phyloP scores from a whole-genome alignment of 2,888 invertebrate genomes.

The Eupithecia subfuscata region DNA sequence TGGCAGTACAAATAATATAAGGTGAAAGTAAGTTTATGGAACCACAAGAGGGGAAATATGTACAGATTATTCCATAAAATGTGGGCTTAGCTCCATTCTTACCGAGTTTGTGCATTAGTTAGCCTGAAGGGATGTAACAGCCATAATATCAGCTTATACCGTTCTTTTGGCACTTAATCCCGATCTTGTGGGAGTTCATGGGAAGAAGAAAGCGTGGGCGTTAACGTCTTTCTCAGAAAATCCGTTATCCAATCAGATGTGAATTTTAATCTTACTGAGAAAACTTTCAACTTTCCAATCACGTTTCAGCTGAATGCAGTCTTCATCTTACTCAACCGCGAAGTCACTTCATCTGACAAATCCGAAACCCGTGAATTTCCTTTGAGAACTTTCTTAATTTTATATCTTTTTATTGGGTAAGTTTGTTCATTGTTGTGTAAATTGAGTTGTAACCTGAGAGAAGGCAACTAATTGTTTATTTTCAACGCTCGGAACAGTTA shows the following conservation, averaged over 20 bases:
- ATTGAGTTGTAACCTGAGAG: slow-evolving; percentile 34
- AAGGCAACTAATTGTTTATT: slow-evolving; percentile 36
- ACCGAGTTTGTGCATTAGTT: slow-evolving; percentile 31
- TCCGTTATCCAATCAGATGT: slow-evolving; percentile 50
- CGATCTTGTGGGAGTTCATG: slow-evolving; percentile 56
- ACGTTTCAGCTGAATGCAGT: slow-evolving; percentile 25
- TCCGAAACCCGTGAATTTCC: slow-evolving; percentile 1
- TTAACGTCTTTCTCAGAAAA: slow-evolving; percentile 51
- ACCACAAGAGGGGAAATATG: slow-evolving; percentile 25
- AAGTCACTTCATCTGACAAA: slow-evolving; percentile 7
- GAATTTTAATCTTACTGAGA: slow-evolving; percentile 45
- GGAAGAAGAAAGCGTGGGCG: slow-evolving; percentile 54
- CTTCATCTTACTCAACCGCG: slow-evolving; percentile 6
- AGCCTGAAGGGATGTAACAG: slow-evolving; percentile 28
- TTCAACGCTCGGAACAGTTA: slow-evolving; percentile 27
- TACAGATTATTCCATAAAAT: slow-evolving; percentile 35
- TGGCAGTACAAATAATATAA: not conserved
- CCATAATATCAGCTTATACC: slow-evolving; percentile 36
- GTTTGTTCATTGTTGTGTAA: slow-evolving; percentile 11
- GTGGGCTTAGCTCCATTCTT: slow-evolving; percentile 31
- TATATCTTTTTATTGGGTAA: not conserved
- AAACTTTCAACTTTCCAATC: slow-evolving; percentile 35
- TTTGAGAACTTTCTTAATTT: slow-evolving; percentile 4
- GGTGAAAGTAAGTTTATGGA: not conserved
- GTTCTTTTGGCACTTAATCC: slow-evolving; percentile 62